These are phyloP conservation scores for Fregata magnificens DNA, from an alignment of 2,113 vertebrate genomes.

Conservation along the genomic window DNA sequence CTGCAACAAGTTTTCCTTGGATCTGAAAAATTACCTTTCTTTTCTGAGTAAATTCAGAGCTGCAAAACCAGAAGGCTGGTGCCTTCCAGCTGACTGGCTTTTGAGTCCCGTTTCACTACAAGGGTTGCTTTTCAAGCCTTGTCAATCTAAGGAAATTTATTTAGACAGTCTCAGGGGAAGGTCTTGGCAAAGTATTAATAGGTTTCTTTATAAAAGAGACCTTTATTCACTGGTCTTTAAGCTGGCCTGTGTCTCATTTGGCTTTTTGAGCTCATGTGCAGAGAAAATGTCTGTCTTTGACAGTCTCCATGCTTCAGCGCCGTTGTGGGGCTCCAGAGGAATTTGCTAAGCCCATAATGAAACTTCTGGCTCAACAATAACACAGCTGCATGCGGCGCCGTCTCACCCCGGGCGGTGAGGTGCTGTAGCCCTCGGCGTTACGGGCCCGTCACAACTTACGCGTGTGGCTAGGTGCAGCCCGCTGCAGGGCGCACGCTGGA, in stretches of 20 bases:
- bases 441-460: accelerated
- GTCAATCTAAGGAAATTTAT: background rate
- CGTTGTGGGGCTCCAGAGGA: background rate
- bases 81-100: background rate
- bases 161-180: constrained; percentile 5
- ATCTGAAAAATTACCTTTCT: background rate
- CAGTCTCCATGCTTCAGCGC: background rate
- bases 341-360: background rate
- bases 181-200: background rate
- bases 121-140: background rate
- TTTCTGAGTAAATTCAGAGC: background rate
- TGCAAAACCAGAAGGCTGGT: background rate
- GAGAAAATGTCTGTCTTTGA: background rate
- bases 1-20: background rate
- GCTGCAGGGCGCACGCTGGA: background rate
- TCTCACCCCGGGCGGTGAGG: accelerated
- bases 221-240: background rate
- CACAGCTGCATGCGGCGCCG: background rate
- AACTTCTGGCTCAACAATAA: background rate
- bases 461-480: background rate
- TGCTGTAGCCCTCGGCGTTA: accelerated
- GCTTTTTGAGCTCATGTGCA: background rate
- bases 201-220: background rate
- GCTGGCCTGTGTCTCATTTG: background rate
- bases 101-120: background rate